Conservation (phyloP, 2,113 vertebrate genomes). For the Sinocyclocheilus anophthalmus region DNA sequence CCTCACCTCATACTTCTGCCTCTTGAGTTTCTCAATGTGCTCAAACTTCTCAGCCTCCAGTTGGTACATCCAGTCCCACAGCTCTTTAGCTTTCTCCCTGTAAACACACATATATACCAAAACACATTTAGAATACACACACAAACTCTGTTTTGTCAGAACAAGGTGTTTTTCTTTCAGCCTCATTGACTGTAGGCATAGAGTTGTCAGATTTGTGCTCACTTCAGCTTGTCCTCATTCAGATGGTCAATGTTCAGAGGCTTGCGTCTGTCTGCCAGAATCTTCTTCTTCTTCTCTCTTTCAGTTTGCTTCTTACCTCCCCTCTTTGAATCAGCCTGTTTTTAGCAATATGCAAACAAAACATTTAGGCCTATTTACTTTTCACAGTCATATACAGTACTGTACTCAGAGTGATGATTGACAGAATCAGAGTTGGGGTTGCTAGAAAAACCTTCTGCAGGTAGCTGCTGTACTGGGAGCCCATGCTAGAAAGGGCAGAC, state of each 20-base stretch:
- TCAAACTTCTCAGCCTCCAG: slow-evolving; percentile 94
- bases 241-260: slow-evolving; percentile 85
- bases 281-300: slow-evolving; percentile 95
- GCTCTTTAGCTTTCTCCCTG: slow-evolving; percentile 91
- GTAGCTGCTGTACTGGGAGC: slow-evolving; percentile 89
- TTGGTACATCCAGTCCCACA: slow-evolving; percentile 86
- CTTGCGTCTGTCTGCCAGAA: slow-evolving; percentile 89
- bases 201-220: slow-evolving; percentile 21
- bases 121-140: background rate
- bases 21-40: slow-evolving; percentile 88
- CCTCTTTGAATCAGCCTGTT: slow-evolving; percentile 88
- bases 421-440: background rate
- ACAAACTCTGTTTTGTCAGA: no score
- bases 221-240: slow-evolving; percentile 90
- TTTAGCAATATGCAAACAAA: background rate
- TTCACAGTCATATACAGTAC: background rate
- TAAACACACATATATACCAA: background rate
- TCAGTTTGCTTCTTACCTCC: slow-evolving; percentile 95
- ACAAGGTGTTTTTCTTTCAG: background rate
- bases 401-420: background rate
- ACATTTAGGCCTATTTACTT: background rate
- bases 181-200: background rate
- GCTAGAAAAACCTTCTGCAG: slow-evolving; percentile 82
- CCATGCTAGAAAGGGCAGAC: slow-evolving; percentile 90
- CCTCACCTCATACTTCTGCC: slow-evolving; percentile 94